phyloP scores from a whole-genome alignment of 2,113 vertebrate species.

The Hyla sarda region DNA sequence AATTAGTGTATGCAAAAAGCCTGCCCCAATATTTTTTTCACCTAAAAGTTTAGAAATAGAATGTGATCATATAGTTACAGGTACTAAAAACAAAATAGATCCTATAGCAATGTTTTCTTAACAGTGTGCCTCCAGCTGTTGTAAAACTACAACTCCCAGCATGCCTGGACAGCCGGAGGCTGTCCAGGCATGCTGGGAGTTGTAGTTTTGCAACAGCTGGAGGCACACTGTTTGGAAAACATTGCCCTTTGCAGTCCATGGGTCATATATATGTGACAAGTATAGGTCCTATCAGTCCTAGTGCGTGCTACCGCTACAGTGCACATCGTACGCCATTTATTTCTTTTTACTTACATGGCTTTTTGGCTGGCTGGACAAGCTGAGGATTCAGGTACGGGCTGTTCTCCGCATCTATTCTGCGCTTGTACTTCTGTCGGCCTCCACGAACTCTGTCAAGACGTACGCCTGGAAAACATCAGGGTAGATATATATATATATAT shows the following conservation, averaged over 20 bases:
- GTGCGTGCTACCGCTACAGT: background rate
- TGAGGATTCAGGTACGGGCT: constrained; percentile 99
- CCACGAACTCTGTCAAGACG: constrained; percentile 98
- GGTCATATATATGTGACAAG: background rate
- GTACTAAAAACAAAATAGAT: background rate
- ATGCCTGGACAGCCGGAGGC: no score
- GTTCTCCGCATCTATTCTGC: constrained; percentile 99
- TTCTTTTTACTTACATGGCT: constrained; percentile 90
- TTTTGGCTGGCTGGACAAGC: constrained; percentile 96
- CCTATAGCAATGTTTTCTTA: no score
- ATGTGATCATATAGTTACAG: background rate
- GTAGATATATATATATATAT: background rate
- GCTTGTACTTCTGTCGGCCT: constrained; percentile 98
- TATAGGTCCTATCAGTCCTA: background rate
- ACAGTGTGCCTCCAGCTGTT: no score
- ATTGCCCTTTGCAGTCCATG: no score
- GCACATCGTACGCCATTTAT: background rate
- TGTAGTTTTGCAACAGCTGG: no score
- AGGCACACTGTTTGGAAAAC: no score
- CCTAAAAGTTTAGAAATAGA: background rate
- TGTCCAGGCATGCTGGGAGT: no score
- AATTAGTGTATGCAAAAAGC: background rate
- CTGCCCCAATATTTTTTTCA: background rate
- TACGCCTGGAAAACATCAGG: constrained; percentile 78
- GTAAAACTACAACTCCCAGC: no score